Evolutionary conservation across 30 jellyfish, hydroid and myxozoan species (phyloP).

Genomic region (Hydractinia symbiolongicarpus): DNA sequence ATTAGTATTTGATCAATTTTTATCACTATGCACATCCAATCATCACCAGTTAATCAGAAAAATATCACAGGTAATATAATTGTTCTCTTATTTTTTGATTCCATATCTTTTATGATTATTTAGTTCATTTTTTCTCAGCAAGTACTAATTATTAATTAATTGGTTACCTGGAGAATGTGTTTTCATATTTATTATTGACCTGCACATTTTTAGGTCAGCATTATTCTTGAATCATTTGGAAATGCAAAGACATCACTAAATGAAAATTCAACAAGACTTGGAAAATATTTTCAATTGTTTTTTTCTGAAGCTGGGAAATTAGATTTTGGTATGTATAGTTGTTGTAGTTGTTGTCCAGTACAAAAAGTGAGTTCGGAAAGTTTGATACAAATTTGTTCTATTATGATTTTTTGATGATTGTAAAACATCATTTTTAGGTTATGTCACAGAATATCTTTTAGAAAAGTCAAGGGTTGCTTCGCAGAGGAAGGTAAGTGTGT

Average conservation of each 20-base stretch:
- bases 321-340: constrained; percentile 38
- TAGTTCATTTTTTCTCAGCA: no score
- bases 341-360: not conserved
- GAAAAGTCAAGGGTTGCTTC: constrained; percentile 62
- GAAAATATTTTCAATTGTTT: constrained; percentile 52
- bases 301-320: constrained; percentile 39
- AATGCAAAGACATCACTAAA: constrained; percentile 70
- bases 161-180: no score
- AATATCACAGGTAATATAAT: constrained; percentile 39
- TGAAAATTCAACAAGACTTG: constrained; percentile 63
- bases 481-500: constrained; percentile 44
- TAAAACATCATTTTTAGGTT: constrained; percentile 27
- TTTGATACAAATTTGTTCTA: no score
- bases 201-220: constrained; percentile 39
- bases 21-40: constrained; percentile 30
- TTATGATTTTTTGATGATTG: no score
- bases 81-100: no score
- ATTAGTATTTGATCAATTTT: constrained; percentile 35
- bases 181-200: no score
- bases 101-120: no score
- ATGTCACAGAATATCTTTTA: constrained; percentile 61
- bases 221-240: constrained; percentile 74
- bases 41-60: constrained; percentile 37
- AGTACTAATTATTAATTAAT: no score
- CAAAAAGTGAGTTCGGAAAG: no score